Evolutionary conservation across 1,140 invertebrate species (phyloP), one percentile per base, ranked within the genome.

Genomic region (Schmidtea mediterranea): DNA sequence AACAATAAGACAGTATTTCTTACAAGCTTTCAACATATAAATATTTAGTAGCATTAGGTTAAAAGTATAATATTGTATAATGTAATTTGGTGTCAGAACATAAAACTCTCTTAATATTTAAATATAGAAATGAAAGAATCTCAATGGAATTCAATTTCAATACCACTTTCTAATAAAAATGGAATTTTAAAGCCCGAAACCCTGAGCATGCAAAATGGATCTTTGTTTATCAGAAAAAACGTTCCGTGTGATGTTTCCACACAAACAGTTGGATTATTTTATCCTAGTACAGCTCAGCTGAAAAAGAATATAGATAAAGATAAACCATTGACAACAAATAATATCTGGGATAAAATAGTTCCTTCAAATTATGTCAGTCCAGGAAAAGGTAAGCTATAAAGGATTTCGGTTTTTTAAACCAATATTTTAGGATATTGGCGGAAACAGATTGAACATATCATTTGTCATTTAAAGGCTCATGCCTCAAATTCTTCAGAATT

Each of bases 391-490:
- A 21, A 26, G n/a, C 8, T 5, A 3, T 21, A 18, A 3, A 36
- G 3, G 10, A 32, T 32, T 32, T 3, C 10, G 26, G 26, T 32
- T 32, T 32, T 3, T 32, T 32, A 32, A 32, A 32, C 10, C 1
- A 10, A 38, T 13, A 39, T 53, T 54, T 5, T 46, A 65, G 63
- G 65, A 23, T 67, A 63, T 50, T 67, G 65, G 65, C 54, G 65
- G 36, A 63, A 65, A 48, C 65, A 67, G 51, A 52, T 67, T 24
- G 65, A 67, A 19, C 65, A 67, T 52, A 60, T 67, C 16, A 61
- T 60, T 53, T 55, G 58, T 38, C 63, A 67, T 53, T 53, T 67
- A 2, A 66, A 65, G 46, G 61, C 59, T 13, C 57, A 65, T 50
- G 59, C 63, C 6, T 57, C 60, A 41, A 67, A 67, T 56, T 58